Evolutionary conservation across 1,140 invertebrate species (phyloP).

Genomic region (Dreissena rostriformis): DNA sequence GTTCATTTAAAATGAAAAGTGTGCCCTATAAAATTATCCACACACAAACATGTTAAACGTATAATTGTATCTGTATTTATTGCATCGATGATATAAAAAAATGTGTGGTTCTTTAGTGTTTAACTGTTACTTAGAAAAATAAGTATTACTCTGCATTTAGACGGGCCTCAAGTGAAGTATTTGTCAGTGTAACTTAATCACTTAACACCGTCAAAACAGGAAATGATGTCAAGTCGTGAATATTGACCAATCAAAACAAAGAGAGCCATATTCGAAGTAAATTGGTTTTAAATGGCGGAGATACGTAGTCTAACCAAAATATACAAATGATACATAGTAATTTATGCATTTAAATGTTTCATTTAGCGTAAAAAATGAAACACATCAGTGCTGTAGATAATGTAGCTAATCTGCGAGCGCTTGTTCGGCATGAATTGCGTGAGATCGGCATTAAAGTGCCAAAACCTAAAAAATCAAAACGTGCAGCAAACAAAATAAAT

Average conservation of each 20-base stretch:
- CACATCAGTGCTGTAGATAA: slow-evolving; percentile 71
- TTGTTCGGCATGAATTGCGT: slow-evolving; percentile 73
- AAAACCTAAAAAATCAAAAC: slow-evolving; percentile 75
- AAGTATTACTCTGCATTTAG: too few species aligned
- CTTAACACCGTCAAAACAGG: neutral
- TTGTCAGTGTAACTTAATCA: too few species aligned
- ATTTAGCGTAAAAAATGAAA: slow-evolving; percentile 58
- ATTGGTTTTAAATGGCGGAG: slow-evolving; percentile 13
- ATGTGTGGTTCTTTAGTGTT: too few species aligned
- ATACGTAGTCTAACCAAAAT: neutral
- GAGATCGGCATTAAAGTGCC: slow-evolving; percentile 77
- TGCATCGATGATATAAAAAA: too few species aligned
- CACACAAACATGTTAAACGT: too few species aligned
- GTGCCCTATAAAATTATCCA: too few species aligned
- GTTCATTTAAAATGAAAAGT: too few species aligned
- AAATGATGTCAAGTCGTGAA: slow-evolving; percentile 14
- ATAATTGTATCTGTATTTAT: too few species aligned
- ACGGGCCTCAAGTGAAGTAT: too few species aligned
- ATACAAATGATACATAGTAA: too few species aligned
- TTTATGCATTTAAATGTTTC: neutral
- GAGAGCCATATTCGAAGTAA: slow-evolving; percentile 42
- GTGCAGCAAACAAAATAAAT: slow-evolving; percentile 51
- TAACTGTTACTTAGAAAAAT: too few species aligned
- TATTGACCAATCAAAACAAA: slow-evolving; percentile 47
- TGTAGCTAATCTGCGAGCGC: slow-evolving; percentile 65